A percentile compares a stretch with the other conserved stretches of the same genome.
Evolutionary conservation across 2,888 invertebrate species (phyloP).

Genomic region (Drosophila fungiperda): DNA sequence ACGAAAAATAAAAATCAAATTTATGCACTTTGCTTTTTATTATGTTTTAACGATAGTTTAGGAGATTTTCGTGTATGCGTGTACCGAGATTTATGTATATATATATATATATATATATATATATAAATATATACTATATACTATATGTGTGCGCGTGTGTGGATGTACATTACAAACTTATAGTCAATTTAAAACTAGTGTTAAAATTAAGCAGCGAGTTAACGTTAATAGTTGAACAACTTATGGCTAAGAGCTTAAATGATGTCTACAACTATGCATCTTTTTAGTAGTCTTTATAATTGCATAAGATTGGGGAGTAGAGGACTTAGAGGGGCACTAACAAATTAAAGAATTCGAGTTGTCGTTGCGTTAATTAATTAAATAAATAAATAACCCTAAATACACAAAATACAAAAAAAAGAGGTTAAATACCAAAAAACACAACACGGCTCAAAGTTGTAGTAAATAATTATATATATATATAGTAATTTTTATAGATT

Average conservation of each 20-base stretch:
- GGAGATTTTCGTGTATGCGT: constrained; percentile 16
- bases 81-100: background rate
- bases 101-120: background rate
- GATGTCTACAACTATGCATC: constrained; percentile 3
- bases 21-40: constrained; percentile 12
- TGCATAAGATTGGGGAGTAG: background rate
- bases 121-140: background rate
- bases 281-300: background rate
- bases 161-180: background rate
- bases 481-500: background rate
- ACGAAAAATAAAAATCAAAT: no score
- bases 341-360: constrained; percentile 33
- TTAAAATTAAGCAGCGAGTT: constrained; percentile 51
- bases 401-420: constrained; percentile 21
- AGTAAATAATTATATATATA: background rate
- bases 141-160: background rate
- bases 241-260: constrained; percentile 25
- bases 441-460: constrained; percentile 1
- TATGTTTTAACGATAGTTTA: constrained; percentile 9
- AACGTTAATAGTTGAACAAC: constrained; percentile 61
- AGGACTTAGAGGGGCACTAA: constrained; percentile 3
- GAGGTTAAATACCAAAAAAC: background rate
- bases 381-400: constrained; percentile 60
- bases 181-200: background rate
- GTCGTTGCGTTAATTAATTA: constrained; percentile 39